Evolutionary conservation across 2,113 vertebrate genomes (phyloP).

Genomic region (Gallinago media): DNA sequence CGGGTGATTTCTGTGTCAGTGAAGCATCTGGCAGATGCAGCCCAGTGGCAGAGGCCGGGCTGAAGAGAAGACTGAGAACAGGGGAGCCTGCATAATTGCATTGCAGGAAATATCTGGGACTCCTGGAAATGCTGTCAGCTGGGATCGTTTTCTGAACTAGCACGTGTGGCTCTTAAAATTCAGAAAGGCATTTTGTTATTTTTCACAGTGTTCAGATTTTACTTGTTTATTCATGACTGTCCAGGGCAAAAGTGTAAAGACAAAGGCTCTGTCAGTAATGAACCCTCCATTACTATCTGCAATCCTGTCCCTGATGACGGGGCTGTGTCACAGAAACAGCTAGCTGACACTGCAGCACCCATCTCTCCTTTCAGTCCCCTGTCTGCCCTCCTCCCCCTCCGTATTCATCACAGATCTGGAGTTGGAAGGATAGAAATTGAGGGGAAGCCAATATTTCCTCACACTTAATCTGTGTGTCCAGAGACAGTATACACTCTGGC

Average conservation of each 20-base stretch:
- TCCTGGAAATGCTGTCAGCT: conserved; percentile 31
- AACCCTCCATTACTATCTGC: neutral
- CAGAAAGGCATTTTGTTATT: conserved; percentile 18
- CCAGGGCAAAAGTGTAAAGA: neutral
- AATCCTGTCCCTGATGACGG: neutral
- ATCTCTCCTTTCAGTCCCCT: neutral
- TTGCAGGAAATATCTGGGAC: conserved; percentile 14
- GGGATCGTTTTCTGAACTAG: neutral
- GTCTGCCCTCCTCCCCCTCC: neutral
- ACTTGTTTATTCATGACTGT: conserved; percentile 10
- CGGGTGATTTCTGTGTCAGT: neutral
- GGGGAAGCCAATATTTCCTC: conserved; percentile 12
- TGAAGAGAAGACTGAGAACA: neutral
- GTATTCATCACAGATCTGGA: conserved; percentile 7
- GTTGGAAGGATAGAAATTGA: conserved; percentile 2
- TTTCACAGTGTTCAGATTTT: conserved; percentile 4
- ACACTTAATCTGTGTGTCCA: conserved; percentile 13
- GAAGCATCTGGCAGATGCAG: neutral
- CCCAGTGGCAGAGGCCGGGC: neutral
- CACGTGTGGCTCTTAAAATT: conserved; percentile 7
- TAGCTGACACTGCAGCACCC: neutral
- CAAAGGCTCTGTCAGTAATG: neutral
- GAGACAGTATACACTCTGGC: neutral
- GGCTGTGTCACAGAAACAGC: neutral
- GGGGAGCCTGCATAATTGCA: conserved; percentile 29